Evolutionary conservation across 2,888 invertebrate species (phyloP).

Genomic region (Parelbella ahira): DNA sequence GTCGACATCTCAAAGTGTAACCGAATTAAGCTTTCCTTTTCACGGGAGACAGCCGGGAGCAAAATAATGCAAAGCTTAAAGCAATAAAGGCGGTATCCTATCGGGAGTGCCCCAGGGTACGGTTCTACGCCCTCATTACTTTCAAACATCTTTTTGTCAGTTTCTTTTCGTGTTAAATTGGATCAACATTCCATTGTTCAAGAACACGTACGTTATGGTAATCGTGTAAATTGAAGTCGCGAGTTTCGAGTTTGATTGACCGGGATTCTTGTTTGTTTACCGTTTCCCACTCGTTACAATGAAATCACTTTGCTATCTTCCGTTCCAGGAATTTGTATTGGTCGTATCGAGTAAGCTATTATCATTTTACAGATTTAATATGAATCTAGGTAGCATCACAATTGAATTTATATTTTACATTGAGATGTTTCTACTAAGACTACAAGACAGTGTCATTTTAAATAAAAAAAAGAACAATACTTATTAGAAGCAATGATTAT

Average conservation of each 20-base stretch:
- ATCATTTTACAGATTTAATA: no score
- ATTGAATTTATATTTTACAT: no score
- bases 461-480: no score
- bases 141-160: constrained; percentile 62
- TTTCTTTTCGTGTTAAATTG: constrained; percentile 65
- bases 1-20: constrained; percentile 79
- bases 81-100: constrained; percentile 63
- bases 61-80: constrained; percentile 77
- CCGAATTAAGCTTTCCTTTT: constrained; percentile 77
- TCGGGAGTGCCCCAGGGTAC: constrained; percentile 62
- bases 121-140: constrained; percentile 60
- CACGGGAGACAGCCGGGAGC: constrained; percentile 63
- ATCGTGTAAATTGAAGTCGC: constrained; percentile 40
- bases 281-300: constrained; percentile 17
- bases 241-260: constrained; percentile 46
- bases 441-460: no score
- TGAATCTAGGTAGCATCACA: no score
- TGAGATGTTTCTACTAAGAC: no score
- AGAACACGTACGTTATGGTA: constrained; percentile 52
- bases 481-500: no score
- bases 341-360: no score
- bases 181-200: constrained; percentile 64
- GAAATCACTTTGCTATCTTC: constrained; percentile 13
- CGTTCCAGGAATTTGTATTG: neutral
- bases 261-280: constrained; percentile 35